These are phyloP conservation scores for Smutsia temminckii DNA, from an alignment of 2,797 vertebrate genomes.

Conservation along the genomic window DNA sequence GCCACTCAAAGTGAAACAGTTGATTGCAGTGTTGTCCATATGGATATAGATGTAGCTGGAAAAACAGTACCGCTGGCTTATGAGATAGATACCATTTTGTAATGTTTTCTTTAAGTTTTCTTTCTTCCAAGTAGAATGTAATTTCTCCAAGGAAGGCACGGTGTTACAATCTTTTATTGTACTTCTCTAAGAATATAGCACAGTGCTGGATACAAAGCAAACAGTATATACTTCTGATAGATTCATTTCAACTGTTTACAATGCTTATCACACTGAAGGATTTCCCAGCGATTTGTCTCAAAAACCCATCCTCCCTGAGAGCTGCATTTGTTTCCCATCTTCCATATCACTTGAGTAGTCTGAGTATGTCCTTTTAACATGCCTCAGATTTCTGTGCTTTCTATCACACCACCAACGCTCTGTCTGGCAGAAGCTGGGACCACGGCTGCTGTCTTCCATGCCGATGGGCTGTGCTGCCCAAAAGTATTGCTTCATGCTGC, in stretches of 20 bases:
- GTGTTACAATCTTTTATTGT: background rate
- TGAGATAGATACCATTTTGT: background rate
- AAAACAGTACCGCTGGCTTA: background rate
- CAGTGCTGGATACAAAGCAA: background rate
- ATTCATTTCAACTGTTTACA: conserved; percentile 62
- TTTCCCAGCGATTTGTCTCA: conserved; percentile 53
- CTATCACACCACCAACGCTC: conserved; percentile 78
- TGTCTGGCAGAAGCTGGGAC: conserved; percentile 76
- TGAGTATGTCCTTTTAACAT: conserved; percentile 75
- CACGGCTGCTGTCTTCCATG: conserved; percentile 67
- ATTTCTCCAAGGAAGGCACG: conserved; percentile 28
- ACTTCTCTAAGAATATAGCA: conserved; percentile 2
- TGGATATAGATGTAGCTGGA: background rate
- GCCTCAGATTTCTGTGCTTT: conserved; percentile 77
- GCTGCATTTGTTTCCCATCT: conserved; percentile 68
- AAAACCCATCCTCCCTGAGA: conserved; percentile 47
- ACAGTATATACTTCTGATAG: conserved; percentile 20
- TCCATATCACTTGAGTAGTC: conserved; percentile 58
- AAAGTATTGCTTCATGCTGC: conserved; percentile 59
- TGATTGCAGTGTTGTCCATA: background rate
- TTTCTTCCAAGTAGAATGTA: background rate
- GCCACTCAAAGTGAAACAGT: background rate
- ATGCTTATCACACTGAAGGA: conserved; percentile 58
- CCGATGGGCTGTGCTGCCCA: conserved; percentile 48
- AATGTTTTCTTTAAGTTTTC: conserved; percentile 23